These are phyloP conservation scores for Drosophila affinis DNA, from an alignment of 2,888 invertebrate species.

Conservation along the genomic window DNA sequence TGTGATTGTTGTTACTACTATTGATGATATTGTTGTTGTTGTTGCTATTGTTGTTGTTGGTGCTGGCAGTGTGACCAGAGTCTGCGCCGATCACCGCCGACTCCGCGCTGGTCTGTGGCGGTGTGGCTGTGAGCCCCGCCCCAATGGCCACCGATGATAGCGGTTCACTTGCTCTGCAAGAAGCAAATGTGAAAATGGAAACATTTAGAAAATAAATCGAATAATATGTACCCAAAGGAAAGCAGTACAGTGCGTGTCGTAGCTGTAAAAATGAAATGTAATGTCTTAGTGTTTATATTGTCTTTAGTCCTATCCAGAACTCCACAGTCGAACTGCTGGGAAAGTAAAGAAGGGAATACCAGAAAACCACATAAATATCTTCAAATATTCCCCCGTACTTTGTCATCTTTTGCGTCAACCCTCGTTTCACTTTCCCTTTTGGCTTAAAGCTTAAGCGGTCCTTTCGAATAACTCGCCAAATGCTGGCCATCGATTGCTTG, in stretches of 20 bases:
- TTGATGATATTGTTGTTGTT: slow-evolving; percentile 45
- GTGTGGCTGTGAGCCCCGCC: slow-evolving; percentile 27
- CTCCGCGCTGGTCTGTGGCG: slow-evolving; percentile 31
- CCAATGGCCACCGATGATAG: slow-evolving; percentile 43
- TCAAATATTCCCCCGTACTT: too few species aligned
- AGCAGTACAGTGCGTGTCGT: background rate
- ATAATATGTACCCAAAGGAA: too few species aligned
- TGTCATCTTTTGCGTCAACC: too few species aligned
- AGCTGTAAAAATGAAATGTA: too few species aligned
- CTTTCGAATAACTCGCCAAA: background rate
- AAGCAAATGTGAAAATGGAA: slow-evolving; percentile 15
- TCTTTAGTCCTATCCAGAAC: too few species aligned
- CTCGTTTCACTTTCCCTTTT: background rate
- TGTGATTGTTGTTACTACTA: slow-evolving; percentile 62
- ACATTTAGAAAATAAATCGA: background rate
- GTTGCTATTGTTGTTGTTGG: slow-evolving; percentile 43
- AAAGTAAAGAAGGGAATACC: too few species aligned
- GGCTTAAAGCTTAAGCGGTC: background rate
- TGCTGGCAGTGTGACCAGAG: slow-evolving; percentile 9
- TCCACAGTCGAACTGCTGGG: too few species aligned
- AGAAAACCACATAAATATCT: too few species aligned
- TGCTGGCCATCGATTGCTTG: background rate
- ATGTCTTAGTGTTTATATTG: too few species aligned
- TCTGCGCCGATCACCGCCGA: background rate
- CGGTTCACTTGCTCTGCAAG: slow-evolving; percentile 70